Evolutionary conservation across 2,797 vertebrate species (phyloP).

Genomic region (Acrossocheilus fasciatus): DNA sequence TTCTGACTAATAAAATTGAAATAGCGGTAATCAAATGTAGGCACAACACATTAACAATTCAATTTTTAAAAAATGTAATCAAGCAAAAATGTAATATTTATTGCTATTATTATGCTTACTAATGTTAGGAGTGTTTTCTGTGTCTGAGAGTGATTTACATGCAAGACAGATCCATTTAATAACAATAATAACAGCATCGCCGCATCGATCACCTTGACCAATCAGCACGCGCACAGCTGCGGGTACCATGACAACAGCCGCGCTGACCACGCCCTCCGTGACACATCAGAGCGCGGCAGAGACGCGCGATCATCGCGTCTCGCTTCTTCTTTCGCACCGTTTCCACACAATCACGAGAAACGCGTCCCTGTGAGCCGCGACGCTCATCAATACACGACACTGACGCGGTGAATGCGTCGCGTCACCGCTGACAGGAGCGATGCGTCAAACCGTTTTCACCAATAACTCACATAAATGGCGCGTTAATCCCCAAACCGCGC

Average conservation of each 20-base stretch:
- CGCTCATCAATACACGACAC: no score
- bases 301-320: neutral
- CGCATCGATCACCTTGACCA: slow-evolving; percentile 22
- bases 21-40: no score
- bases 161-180: no score
- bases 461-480: neutral
- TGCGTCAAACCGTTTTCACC: neutral
- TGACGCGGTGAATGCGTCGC: neutral
- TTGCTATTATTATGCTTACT: no score
- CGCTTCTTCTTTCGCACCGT: neutral
- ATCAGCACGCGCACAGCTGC: slow-evolving; percentile 34
- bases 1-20: no score
- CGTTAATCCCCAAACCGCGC: neutral
- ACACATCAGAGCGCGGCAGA: slow-evolving; percentile 52
- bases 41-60: no score
- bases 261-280: slow-evolving; percentile 69
- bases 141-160: no score
- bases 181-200: neutral
- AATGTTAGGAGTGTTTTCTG: no score
- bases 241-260: slow-evolving; percentile 72
- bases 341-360: neutral
- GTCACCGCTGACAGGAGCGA: neutral
- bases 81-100: no score
- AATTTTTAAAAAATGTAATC: no score
- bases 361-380: neutral